These are phyloP conservation scores for Amphilophus citrinellus DNA, from an alignment of 2,113 vertebrate species.

Conservation along the genomic window DNA sequence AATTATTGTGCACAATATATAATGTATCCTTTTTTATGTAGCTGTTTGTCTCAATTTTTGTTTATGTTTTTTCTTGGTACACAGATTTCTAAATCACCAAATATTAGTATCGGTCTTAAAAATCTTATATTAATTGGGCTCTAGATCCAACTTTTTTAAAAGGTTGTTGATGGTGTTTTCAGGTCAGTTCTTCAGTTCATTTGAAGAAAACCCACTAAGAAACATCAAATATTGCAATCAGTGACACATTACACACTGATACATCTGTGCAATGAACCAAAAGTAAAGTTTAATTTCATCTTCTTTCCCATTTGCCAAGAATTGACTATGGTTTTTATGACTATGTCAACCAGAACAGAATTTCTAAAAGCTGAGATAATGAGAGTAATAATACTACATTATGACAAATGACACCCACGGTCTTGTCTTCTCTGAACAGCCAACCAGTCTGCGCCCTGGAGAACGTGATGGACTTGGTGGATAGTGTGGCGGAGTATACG, in stretches of 20 bases:
- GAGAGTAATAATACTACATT: not conserved
- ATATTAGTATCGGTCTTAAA: not conserved
- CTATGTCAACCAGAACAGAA: conserved; percentile 5
- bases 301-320: conserved; percentile 15
- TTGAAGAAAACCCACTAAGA: not conserved
- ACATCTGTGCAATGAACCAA: not conserved
- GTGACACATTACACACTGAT: accelerated
- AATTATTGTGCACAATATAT: too few relatives aligned
- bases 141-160: not conserved
- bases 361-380: not conserved
- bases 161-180: not conserved
- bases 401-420: conserved; percentile 80
- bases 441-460: conserved; percentile 95
- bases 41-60: too few relatives aligned
- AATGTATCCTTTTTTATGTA: too few relatives aligned
- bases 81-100: not conserved
- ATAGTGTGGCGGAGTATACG: conserved; percentile 97
- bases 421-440: conserved; percentile 99
- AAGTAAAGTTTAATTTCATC: not conserved
- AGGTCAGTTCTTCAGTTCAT: not conserved
- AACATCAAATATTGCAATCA: not conserved
- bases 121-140: not conserved
- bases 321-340: conserved; percentile 4
- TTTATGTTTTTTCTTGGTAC: too few relatives aligned
- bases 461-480: conserved; percentile 98